Conservation (phyloP, 92 coral and sea anemone genomes). For the Epizoanthus rinbou region DNA sequence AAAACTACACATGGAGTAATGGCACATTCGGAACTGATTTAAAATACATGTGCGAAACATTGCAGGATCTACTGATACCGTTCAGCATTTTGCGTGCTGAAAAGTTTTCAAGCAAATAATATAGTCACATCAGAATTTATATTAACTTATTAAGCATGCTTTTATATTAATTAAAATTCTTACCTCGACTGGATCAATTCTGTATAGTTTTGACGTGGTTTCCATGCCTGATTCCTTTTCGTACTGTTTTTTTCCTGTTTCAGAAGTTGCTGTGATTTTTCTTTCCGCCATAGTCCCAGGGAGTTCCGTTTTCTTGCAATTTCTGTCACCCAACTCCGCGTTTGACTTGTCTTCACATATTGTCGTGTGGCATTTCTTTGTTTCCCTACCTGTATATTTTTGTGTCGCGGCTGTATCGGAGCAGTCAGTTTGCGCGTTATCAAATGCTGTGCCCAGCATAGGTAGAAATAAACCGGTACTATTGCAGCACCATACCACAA, state of each 20-base stretch:
- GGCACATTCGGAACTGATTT: too few relatives aligned
- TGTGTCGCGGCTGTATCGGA: not conserved
- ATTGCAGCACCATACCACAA: not conserved
- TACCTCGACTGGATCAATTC: slow-evolving; percentile 19
- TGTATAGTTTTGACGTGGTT: not conserved
- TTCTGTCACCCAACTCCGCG: not conserved
- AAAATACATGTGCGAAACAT: too few relatives aligned
- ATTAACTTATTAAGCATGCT: too few relatives aligned
- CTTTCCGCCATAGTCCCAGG: not conserved
- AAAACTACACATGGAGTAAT: too few relatives aligned
- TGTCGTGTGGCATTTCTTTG: not conserved
- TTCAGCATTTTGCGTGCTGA: too few relatives aligned
- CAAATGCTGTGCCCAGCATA: too few relatives aligned
- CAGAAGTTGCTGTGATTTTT: not conserved
- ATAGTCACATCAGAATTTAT: too few relatives aligned
- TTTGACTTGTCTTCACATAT: not conserved
- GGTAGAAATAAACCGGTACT: not conserved
- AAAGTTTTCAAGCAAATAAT: too few relatives aligned
- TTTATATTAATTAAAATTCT: not conserved
- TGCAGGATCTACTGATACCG: too few relatives aligned
- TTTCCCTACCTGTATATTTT: not conserved
- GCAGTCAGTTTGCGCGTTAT: not conserved
- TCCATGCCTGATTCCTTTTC: too few relatives aligned
- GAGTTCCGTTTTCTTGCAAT: not conserved
- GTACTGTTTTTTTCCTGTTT: not conserved